These are phyloP conservation scores for Rotaria macrura DNA, from an alignment of 2,888 invertebrate species.

Conservation along the genomic window DNA sequence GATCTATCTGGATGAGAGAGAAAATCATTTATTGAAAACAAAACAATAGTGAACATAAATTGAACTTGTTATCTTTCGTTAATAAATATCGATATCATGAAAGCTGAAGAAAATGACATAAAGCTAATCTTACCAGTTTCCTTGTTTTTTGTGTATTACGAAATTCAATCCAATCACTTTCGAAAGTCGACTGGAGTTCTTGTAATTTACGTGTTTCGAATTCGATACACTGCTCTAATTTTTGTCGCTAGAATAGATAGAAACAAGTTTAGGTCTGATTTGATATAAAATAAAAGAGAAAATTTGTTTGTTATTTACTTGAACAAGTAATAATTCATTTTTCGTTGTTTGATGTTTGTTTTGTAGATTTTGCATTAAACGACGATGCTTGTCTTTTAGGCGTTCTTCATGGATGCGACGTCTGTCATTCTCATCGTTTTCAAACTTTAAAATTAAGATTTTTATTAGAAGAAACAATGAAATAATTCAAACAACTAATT, in stretches of 20 bases:
- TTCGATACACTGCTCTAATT: slow-evolving; percentile 14
- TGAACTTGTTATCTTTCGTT: not conserved
- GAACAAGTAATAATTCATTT: slow-evolving; percentile 5
- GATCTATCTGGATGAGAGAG: slow-evolving; percentile 8
- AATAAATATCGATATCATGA: not conserved
- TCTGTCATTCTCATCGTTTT: slow-evolving; percentile 12
- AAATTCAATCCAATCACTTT: slow-evolving; percentile 17
- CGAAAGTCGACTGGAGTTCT: not conserved
- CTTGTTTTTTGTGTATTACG: slow-evolving; percentile 18
- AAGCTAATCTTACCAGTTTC: not conserved
- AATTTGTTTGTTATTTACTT: not conserved
- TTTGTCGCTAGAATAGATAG: not conserved
- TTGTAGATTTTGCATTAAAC: not conserved
- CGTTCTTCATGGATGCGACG: slow-evolving; percentile 20
- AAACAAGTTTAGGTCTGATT: not conserved
- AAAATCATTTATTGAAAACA: not conserved
- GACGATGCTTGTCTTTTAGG: slow-evolving; percentile 2
- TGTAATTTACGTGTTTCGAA: slow-evolving; percentile 18
- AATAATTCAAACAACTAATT: not conserved
- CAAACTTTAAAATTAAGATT: not conserved
- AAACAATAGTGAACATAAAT: no score
- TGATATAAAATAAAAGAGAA: not conserved
- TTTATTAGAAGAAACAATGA: no score
- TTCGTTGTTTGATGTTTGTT: slow-evolving; percentile 1
- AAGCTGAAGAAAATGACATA: not conserved